Percentiles rank a stretch among this genome's conserved stretches.
Conservation (phyloP, 2,797 vertebrate species). For the Takifugu rubripes region DNA sequence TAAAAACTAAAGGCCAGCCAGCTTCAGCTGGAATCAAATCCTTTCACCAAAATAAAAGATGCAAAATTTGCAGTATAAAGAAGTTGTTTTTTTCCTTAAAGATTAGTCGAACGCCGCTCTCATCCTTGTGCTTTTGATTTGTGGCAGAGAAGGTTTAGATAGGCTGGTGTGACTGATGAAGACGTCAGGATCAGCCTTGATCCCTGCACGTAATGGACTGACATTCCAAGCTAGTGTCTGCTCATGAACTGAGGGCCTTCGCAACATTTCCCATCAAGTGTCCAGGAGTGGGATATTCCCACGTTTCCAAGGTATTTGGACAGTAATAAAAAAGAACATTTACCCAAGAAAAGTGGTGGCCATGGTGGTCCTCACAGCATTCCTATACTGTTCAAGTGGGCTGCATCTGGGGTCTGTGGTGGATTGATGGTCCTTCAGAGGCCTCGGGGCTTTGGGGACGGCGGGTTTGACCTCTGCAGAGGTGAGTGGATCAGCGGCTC, state of each 20-base stretch:
- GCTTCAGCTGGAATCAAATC: neutral
- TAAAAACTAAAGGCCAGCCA: too few species aligned
- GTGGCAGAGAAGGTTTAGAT: constrained; percentile 2
- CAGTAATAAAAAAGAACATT: constrained; percentile 9
- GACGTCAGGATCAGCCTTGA: constrained; percentile 38
- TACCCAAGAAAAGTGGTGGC: constrained; percentile 8
- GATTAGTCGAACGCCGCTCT: neutral
- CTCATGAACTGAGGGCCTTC: neutral
- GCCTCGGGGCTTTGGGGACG: constrained; percentile 60
- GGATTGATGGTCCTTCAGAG: constrained; percentile 70
- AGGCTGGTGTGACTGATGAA: constrained; percentile 34
- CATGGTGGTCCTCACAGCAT: constrained; percentile 23
- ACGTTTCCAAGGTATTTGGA: neutral
- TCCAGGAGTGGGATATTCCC: neutral
- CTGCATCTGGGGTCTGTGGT: constrained; percentile 50
- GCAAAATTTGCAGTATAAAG: neutral
- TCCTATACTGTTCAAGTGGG: constrained; percentile 23
- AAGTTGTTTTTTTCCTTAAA: neutral
- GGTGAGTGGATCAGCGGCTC: constrained; percentile 55
- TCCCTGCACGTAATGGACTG: constrained; percentile 1
- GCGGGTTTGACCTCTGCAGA: constrained; percentile 59
- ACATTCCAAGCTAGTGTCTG: neutral
- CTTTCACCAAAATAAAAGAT: neutral
- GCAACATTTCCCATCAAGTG: neutral
- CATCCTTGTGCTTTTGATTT: constrained; percentile 19